Conservation (phyloP, 2,797 vertebrate genomes). For the Lagorchestes hirsutus region DNA sequence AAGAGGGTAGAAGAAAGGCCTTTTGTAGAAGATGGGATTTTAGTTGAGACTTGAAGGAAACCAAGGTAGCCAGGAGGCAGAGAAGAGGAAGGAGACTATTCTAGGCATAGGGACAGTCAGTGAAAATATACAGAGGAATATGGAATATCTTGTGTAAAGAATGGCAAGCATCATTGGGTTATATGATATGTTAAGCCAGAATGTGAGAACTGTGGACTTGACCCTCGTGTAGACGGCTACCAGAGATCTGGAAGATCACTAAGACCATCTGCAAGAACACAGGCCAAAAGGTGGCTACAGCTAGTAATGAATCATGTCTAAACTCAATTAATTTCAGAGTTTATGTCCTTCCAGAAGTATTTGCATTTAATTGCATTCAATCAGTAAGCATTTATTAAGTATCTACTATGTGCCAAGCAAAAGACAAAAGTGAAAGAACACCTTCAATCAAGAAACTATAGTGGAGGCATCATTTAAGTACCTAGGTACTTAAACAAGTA, state of each 20-base stretch:
- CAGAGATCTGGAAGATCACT: neutral
- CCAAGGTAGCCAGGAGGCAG: no score
- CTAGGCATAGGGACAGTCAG: no score
- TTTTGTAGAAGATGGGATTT: no score
- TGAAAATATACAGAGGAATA: no score
- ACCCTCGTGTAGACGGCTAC: neutral
- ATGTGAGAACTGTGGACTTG: no score
- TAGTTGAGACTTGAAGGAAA: no score
- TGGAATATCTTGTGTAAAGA: no score
- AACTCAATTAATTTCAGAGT: neutral
- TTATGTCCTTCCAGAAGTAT: neutral
- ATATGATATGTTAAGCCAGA: no score
- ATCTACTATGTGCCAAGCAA: neutral
- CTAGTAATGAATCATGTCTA: neutral
- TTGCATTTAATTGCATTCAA: neutral
- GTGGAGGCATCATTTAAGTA: neutral
- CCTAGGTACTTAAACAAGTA: neutral
- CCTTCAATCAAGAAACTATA: neutral
- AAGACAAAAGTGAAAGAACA: neutral
- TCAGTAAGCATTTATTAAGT: neutral
- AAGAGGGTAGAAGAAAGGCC: no score
- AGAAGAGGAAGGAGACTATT: no score
- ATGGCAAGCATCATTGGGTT: no score
- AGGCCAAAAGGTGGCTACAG: neutral
- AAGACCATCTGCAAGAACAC: neutral